Base-by-base conservation (phyloP, 2,888 invertebrate species). In the Nephrotoma appendiculata region DNA sequence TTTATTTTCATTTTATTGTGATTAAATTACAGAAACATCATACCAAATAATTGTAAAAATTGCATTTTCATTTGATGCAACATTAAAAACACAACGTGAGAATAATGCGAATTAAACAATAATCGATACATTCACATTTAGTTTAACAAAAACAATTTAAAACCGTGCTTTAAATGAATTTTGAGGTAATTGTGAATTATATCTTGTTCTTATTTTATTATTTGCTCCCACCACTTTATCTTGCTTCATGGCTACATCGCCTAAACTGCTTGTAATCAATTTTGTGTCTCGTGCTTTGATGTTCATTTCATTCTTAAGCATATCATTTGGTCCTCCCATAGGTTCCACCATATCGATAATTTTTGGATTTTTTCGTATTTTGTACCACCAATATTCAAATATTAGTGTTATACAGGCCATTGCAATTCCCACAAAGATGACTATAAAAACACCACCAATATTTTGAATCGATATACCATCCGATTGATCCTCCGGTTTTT, bases 381-480 rank as follows among this genome's bases (percentile, higher is more conserved):
- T 96, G 89, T 97, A 97, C 95, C 97, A 98, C 96, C 97, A 97
- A 91, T 98, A 99, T 91, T 99, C 99, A 88, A 98, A 96, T 0
- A 96, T 96, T 57, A 99, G 92, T 0, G 98, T 98, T 86, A 98
- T 92, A 89, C 98, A 97, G 0, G 98, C 98, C 90, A 98, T 93
- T 0, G 96, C 97, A 45, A 98, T 98, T 0, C 98, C 98, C 89
- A 98, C 98, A 90, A 98, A 97, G 88, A 99, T 98, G 0, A 99
- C 98, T 86, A 99, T 98, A 91, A 99, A 99, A 0, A 99, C 99
- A 0, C 99, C 99, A 85, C 98, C 99, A 88, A 99, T 99, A 91
- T 99, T 99, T 90, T 98, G 96, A 87, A 99, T 98, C 87, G 98
- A 98, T 90, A 99, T 99, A 86, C 99, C 99, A 90, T 98, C 99